Evolutionary conservation across 1,140 invertebrate genomes (phyloP).

Genomic region (Amyelois transitella): DNA sequence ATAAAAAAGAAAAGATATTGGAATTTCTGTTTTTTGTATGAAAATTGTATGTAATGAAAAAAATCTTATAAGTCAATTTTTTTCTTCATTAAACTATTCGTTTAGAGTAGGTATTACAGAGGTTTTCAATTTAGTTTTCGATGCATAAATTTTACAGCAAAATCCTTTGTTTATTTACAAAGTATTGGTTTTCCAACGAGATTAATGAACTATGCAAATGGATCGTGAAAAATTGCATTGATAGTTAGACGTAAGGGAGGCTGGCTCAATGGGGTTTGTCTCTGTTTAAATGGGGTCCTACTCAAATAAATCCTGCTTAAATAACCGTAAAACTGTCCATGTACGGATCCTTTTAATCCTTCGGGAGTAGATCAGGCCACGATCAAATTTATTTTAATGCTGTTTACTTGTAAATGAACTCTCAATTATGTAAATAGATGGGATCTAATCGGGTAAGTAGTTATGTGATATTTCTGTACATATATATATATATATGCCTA

Average conservation of each 20-base stretch:
- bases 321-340: constrained; percentile 40
- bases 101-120: no score
- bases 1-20: no score
- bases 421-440: background rate
- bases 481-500: background rate
- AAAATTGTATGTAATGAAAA: no score
- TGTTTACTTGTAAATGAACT: constrained; percentile 21
- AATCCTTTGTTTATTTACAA: no score
- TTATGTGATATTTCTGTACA: no score
- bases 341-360: constrained; percentile 32
- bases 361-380: constrained; percentile 29
- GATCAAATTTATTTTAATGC: constrained; percentile 23
- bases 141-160: no score
- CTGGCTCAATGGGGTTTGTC: background rate
- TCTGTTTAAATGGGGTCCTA: constrained; percentile 33
- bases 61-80: no score
- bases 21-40: no score
- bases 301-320: constrained; percentile 42
- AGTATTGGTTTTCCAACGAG: background rate
- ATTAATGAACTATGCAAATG: background rate
- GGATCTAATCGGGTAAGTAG: background rate
- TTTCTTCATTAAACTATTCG: no score
- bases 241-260: background rate
- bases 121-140: no score
- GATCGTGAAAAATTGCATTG: background rate